Evolutionary conservation across 2,113 vertebrate species (phyloP).

Genomic region (Alexandromys fortis): DNA sequence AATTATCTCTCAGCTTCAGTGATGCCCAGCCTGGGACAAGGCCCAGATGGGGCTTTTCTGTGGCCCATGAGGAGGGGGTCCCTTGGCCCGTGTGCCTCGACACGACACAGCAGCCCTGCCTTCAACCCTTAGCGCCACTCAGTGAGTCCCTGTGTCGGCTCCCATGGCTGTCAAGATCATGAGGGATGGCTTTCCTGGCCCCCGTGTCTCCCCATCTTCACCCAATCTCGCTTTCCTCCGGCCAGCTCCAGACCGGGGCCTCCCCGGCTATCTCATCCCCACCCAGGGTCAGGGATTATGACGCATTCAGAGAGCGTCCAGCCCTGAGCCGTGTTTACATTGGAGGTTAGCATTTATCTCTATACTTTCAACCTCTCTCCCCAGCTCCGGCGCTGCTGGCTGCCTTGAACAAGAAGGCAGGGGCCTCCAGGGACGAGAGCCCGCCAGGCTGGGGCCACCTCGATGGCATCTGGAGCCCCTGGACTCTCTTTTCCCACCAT

Average conservation of each 20-base stretch:
- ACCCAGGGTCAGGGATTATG: conserved; percentile 63
- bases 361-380: conserved; percentile 73
- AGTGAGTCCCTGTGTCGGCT: not conserved
- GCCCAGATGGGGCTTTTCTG: not conserved
- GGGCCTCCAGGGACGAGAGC: conserved; percentile 17
- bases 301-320: conserved; percentile 57
- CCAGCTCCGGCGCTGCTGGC: conserved; percentile 39
- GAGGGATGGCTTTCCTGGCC: conserved; percentile 52
- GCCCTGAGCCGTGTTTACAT: conserved; percentile 72
- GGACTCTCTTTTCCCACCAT: not conserved
- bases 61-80: accelerated
- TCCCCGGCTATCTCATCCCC: conserved; percentile 61
- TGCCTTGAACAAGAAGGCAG: not conserved
- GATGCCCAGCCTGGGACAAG: not conserved
- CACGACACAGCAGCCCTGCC: not conserved
- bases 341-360: conserved; percentile 80
- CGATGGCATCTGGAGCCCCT: not conserved
- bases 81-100: accelerated
- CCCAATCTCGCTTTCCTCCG: conserved; percentile 26
- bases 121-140: not conserved
- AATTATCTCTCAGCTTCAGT: not conserved
- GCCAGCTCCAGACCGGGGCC: not conserved
- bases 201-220: not conserved
- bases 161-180: conserved; percentile 57
- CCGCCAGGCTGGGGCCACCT: conserved; percentile 62